Percentiles rank a stretch among this genome's conserved stretches.
Conservation (phyloP, 2,113 vertebrate genomes). For the Pygoscelis adeliae region DNA sequence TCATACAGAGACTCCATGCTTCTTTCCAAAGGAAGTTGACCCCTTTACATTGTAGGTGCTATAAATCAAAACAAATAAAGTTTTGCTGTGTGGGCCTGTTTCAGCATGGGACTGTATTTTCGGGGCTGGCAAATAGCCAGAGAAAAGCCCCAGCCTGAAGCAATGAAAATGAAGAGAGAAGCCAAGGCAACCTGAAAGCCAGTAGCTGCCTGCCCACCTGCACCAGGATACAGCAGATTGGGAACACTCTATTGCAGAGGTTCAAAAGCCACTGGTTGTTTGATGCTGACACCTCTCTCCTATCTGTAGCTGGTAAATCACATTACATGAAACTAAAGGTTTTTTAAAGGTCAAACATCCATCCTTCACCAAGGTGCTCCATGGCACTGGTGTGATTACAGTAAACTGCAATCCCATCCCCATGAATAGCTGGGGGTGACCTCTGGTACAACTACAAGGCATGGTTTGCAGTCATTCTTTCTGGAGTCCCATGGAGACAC, state of each 20-base stretch:
- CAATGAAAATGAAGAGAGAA: not conserved
- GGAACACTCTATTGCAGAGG: not conserved
- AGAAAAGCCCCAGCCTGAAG: not conserved
- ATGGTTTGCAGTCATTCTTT: not conserved
- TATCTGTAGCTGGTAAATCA: not conserved
- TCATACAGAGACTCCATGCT: not conserved
- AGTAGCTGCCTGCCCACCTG: not conserved
- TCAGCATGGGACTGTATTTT: fast-evolving
- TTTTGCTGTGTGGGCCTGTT: not conserved
- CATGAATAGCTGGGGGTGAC: not conserved
- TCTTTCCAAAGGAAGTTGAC: not conserved
- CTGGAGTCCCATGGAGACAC: not conserved
- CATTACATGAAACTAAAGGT: not conserved
- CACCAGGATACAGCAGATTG: not conserved
- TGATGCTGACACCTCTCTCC: not conserved
- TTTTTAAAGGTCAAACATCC: not conserved
- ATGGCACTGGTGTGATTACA: not conserved
- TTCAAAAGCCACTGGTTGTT: not conserved
- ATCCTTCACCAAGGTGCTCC: not conserved
- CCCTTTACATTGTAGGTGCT: not conserved
- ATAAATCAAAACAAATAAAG: not conserved
- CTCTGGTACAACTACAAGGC: not conserved
- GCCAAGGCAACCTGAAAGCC: not conserved
- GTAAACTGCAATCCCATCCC: not conserved
- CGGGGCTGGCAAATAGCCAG: not conserved